These are phyloP conservation scores for Anarhynchus alexandrinus DNA, from an alignment of 2,113 vertebrate species.

Conservation along the genomic window DNA sequence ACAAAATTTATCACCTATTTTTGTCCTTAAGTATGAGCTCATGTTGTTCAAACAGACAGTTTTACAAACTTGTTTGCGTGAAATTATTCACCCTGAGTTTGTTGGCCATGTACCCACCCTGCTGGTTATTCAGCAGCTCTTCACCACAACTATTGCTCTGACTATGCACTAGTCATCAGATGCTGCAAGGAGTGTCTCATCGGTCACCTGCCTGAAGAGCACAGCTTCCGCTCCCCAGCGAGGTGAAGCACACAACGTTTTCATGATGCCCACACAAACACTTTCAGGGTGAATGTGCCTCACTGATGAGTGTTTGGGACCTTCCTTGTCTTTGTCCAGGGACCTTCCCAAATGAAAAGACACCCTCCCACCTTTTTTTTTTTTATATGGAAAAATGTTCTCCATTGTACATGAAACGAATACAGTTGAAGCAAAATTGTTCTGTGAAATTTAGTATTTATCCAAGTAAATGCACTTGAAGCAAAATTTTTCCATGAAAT, in stretches of 20 bases:
- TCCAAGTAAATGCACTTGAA: background rate
- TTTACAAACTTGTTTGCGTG: background rate
- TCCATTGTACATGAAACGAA: background rate
- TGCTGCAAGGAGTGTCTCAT: background rate
- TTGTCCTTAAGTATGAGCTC: background rate
- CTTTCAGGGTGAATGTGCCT: background rate
- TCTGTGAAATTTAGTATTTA: background rate
- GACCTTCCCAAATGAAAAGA: background rate
- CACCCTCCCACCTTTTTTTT: rapidly evolving
- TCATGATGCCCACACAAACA: background rate
- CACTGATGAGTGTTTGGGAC: background rate
- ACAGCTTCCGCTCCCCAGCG: background rate
- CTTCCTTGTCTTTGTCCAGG: background rate
- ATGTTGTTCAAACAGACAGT: background rate
- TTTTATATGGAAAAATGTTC: background rate
- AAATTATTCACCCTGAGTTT: background rate
- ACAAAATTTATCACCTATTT: background rate
- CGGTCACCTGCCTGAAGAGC: background rate
- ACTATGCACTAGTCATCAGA: background rate
- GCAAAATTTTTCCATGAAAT: background rate
- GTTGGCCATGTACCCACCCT: background rate
- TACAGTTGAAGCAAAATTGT: background rate
- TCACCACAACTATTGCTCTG: background rate
- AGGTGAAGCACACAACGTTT: background rate
- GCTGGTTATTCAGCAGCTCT: background rate